These are phyloP conservation scores for Eustalomyia histrio DNA, from an alignment of 2,888 invertebrate species.

Conservation along the genomic window DNA sequence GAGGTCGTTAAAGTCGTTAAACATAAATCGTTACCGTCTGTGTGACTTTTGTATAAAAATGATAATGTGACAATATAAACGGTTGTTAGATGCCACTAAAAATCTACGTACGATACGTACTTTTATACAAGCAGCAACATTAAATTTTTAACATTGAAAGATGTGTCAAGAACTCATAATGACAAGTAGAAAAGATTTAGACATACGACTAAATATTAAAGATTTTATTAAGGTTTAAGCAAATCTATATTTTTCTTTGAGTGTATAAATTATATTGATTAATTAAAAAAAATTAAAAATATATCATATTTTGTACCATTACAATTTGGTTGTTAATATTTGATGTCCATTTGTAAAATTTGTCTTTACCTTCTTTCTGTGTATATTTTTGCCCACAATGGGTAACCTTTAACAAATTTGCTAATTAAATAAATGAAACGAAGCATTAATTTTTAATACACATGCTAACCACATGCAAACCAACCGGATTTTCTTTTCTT, in stretches of 20 bases:
- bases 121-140: conserved; percentile 61
- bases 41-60: conserved; percentile 41
- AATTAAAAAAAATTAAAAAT: too few relatives aligned
- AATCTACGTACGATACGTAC: not conserved
- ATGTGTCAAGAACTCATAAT: conserved; percentile 70
- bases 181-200: not conserved
- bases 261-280: too few relatives aligned
- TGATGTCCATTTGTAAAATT: not conserved
- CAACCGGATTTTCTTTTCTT: conserved; percentile 1
- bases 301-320: too few relatives aligned
- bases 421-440: conserved; percentile 73
- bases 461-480: conserved; percentile 42
- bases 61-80: conserved; percentile 55
- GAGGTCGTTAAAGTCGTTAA: conserved; percentile 57
- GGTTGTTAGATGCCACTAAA: conserved; percentile 29
- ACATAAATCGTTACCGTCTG: conserved; percentile 59
- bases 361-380: not conserved
- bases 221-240: too few relatives aligned
- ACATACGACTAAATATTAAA: too few relatives aligned
- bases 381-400: not conserved
- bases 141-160: conserved; percentile 75
- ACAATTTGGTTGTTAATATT: not conserved
- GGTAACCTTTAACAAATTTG: conserved; percentile 21
- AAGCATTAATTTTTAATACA: conserved; percentile 71
- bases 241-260: too few relatives aligned